Conservation (phyloP, 1,140 invertebrate species). For the Temnothorax nylanderi region DNA sequence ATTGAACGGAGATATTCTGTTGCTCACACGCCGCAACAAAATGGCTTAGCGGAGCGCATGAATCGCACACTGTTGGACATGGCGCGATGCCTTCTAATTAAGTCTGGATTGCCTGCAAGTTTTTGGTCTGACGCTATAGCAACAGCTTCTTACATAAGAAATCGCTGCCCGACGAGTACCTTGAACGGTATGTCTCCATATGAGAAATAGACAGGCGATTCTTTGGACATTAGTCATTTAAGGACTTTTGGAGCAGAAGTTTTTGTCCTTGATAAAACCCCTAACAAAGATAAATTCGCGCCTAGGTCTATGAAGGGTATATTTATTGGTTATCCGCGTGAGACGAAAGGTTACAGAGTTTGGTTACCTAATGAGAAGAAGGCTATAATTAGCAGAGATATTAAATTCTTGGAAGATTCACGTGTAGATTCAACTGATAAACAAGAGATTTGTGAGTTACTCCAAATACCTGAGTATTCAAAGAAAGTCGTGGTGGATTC, state of each 20-base stretch:
- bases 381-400: neutral
- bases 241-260: neutral
- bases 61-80: too few relatives aligned
- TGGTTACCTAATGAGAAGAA: neutral
- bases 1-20: neutral
- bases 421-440: too few relatives aligned
- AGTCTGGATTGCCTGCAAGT: neutral
- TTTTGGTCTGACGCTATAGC: neutral
- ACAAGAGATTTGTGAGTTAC: neutral
- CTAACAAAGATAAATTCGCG: neutral
- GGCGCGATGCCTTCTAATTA: neutral
- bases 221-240: neutral
- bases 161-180: neutral
- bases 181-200: neutral
- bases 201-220: neutral
- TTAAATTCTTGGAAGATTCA: neutral
- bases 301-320: neutral
- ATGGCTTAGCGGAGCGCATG: too few relatives aligned
- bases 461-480: neutral
- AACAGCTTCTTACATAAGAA: neutral
- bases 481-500: neutral
- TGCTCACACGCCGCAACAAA: neutral
- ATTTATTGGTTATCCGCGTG: neutral
- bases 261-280: neutral
- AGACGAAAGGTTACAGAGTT: neutral